Evolutionary conservation across 2,113 vertebrate genomes (phyloP).

Genomic region (Excalfactoria chinensis): DNA sequence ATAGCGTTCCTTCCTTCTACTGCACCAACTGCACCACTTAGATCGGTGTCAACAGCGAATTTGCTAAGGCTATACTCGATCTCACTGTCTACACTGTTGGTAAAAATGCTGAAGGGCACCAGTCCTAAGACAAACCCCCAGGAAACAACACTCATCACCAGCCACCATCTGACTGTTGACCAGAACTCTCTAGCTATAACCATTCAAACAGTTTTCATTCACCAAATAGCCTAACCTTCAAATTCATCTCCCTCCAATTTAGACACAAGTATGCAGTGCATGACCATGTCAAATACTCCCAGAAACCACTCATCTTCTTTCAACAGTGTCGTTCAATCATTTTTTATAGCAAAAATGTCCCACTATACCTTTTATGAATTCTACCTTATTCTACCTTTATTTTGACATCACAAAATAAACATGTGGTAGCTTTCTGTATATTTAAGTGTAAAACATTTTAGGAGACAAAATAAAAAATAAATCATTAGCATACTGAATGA

Average conservation of each 20-base stretch:
- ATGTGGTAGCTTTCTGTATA: background rate
- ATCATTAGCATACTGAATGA: background rate
- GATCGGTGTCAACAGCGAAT: no score
- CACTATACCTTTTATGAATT: no score
- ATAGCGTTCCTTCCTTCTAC: no score
- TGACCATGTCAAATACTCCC: background rate
- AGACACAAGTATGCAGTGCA: background rate
- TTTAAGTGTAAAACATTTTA: background rate
- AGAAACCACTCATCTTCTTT: background rate
- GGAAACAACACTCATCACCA: no score
- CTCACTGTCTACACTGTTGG: background rate
- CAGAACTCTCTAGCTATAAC: background rate
- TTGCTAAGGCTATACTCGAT: background rate
- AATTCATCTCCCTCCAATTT: background rate
- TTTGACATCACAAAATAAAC: background rate
- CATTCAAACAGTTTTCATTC: background rate
- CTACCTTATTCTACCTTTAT: background rate
- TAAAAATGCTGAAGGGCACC: background rate
- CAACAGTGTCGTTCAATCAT: background rate
- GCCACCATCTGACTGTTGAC: background rate
- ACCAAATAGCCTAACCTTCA: background rate
- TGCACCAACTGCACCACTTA: no score
- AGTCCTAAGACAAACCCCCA: no score
- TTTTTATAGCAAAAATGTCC: background rate
- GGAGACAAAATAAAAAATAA: background rate